phyloP scores from a whole-genome alignment of 1,140 invertebrate genomes.

The Megathymus violae region DNA sequence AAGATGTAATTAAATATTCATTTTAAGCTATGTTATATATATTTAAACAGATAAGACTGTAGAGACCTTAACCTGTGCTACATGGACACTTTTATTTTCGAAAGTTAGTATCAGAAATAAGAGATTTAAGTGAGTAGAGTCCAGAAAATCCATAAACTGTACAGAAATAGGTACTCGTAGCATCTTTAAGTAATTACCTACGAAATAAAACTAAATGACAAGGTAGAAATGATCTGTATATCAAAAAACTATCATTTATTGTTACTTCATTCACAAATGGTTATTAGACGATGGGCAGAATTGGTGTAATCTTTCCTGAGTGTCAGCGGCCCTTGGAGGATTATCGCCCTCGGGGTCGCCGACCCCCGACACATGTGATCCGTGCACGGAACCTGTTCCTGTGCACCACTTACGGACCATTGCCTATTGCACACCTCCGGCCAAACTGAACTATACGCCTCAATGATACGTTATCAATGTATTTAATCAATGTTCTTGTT shows the following conservation, averaged over 20 bases:
- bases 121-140: no score
- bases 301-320: slow-evolving; percentile 49
- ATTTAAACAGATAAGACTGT: no score
- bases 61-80: no score
- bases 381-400: slow-evolving; percentile 74
- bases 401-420: slow-evolving; percentile 64
- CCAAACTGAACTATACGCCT: slow-evolving; percentile 21
- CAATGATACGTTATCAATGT: slow-evolving; percentile 34
- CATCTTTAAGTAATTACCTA: no score
- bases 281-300: slow-evolving; percentile 44
- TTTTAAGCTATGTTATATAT: no score
- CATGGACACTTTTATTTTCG: no score
- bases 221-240: neutral
- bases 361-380: slow-evolving; percentile 73
- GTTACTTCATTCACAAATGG: slow-evolving; percentile 34
- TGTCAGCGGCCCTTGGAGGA: slow-evolving; percentile 56
- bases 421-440: slow-evolving; percentile 50
- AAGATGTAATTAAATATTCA: no score
- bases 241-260: no score
- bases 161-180: no score
- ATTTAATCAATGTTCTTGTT: neutral
- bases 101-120: no score
- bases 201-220: no score
- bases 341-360: slow-evolving; percentile 67
- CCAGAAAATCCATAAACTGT: no score